Evolutionary conservation across 2,888 invertebrate genomes (phyloP), one percentile per base, ranked within the genome.

Genomic region (Dryomyza anilis): DNA sequence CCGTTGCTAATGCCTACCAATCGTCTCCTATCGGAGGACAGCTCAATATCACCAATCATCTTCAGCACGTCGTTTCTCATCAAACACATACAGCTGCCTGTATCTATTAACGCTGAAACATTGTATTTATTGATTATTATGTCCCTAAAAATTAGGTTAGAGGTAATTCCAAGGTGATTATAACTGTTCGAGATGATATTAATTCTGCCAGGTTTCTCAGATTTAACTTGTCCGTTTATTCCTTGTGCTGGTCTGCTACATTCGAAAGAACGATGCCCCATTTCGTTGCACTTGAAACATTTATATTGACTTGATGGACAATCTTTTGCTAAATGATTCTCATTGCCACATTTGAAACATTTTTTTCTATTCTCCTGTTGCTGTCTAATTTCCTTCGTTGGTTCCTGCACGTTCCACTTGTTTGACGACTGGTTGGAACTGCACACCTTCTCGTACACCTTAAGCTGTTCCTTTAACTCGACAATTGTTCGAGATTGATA

Each of bases 261-360:
- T 7, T 63, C 56, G 25, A 50, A 36, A 12, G 50, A 23, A 8
- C 50, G 48, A 48, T 63, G 63, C 8, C 63, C 63, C 7, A 48
- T 14, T n/a, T 48, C 16, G 3, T 36, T 1, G 16, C 48, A 60
- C 23, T 60, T 60, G 23, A 60, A 60, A 23, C 59, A 60, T 3
- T 29, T 60, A 14, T 14, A 36, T 6, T 14, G 8, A 3, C 12
- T 14, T 21, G 43, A 12, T 3, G 14, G 7, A 16, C 59, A 60
- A 36, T 60, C 48, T 14, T 14, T 60, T 3, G 59, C 48, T 8
- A 60, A 33, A 36, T 60, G 59, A 3, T 5, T 8, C 12, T 6
- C 43, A 14, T 12, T 33, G 10, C 59, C 59, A 50, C 59, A 60
- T 23, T 60, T 60, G n/a, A 48, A 60, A 33, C 59, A 60, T 60